These are phyloP conservation scores for Cosmia pyralina DNA, from an alignment of 2,888 invertebrate genomes.

Conservation along the genomic window DNA sequence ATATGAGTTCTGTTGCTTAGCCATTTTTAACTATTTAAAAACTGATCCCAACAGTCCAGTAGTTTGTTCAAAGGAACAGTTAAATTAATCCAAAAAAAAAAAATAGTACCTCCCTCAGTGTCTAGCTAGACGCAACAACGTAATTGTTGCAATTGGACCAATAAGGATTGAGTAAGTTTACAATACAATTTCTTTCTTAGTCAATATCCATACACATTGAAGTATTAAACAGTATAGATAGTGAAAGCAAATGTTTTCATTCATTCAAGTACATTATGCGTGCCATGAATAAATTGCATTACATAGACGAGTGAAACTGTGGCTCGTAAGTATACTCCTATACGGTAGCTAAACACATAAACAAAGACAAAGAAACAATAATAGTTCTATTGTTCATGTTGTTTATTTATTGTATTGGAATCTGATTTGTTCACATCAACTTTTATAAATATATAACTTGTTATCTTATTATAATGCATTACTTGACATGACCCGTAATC, in stretches of 20 bases:
- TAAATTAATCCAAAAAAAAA: neutral
- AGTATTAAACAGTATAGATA: slow-evolving; percentile 5
- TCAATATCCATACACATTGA: neutral
- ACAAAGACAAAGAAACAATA: slow-evolving; percentile 35
- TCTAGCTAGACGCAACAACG: too few relatives aligned
- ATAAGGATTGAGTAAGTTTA: neutral
- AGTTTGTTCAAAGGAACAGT: neutral
- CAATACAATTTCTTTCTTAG: neutral
- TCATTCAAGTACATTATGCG: slow-evolving; percentile 19
- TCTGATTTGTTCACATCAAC: neutral
- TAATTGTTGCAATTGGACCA: neutral
- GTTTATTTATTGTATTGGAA: slow-evolving; percentile 6
- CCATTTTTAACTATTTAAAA: neutral
- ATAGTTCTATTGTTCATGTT: slow-evolving; percentile 14
- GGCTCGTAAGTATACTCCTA: neutral
- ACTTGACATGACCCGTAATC: neutral
- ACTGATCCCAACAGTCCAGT: neutral
- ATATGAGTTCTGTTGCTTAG: neutral
- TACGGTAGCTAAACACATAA: slow-evolving; percentile 6
- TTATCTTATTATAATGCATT: neutral
- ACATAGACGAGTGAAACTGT: slow-evolving; percentile 33
- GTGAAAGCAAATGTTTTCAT: slow-evolving; percentile 49
- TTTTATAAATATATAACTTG: too few relatives aligned
- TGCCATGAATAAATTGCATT: slow-evolving; percentile 40
- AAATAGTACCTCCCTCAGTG: neutral